Evolutionary conservation across 2,113 vertebrate species (phyloP), one percentile per base, ranked within the genome.

Genomic region (Protobothrops mucrosquamatus): DNA sequence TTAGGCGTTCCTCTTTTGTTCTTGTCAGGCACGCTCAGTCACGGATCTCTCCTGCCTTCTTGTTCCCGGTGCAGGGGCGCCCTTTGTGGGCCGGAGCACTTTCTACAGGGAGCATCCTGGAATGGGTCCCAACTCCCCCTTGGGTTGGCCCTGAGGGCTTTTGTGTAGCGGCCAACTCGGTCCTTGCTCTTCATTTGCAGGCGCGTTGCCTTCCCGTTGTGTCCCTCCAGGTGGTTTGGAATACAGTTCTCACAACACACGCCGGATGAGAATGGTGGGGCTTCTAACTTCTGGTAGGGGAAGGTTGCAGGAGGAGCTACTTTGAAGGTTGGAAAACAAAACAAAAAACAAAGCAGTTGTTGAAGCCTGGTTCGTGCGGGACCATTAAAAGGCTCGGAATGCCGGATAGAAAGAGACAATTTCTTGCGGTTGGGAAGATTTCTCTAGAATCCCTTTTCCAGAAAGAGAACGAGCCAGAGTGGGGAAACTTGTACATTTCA

Each of bases 371-470:
- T 39, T 88, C n/a, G 43, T 54, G 46, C 11, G 14, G 4, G 34
- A 26, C 24, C 11, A 9, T 29, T 29, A 48, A 92, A 74, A 12
- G 24, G 92, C 88, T 92, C 24, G 39, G 92, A 92, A 90, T 94
- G 94, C 94, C 39, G 95, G 43, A 94, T 22, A 12, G 22, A 23
- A 48, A 55, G 61, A 81, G 51, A 29, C 2, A 57, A 88, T 59
- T 93, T 93, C 91, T 57, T 94, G 91, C 94, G 93, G 93, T 92
- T 94, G 94, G 91, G 91, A 34, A 3, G 12, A 10, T 12, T 11
- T 54, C 34, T 55, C 54, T 3, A 5, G 14, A 3, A 20, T 57
- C 6, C 24, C 22, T 34, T 81, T 54, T 20, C 34, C 57, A 90
- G 15, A 89, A 24, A 91, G 57, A 22, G 55, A 29, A 12, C 8